Evolutionary conservation across 2,797 vertebrate genomes (phyloP), one percentile per base, ranked within the genome.

Genomic region (Todus mexicanus): DNA sequence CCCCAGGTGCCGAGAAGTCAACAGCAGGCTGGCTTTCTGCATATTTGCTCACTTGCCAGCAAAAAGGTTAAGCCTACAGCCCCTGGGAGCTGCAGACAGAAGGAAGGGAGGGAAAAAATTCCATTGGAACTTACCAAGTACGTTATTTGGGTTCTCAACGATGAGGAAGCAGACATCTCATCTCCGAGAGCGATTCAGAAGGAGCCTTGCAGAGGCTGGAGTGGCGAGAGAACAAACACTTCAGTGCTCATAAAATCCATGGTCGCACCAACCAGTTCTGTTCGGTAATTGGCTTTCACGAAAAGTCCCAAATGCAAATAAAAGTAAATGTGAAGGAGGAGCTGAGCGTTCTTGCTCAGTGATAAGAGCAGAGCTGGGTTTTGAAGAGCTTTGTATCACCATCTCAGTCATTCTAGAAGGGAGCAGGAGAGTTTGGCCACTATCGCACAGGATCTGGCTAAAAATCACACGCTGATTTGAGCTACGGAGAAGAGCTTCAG

Each of bases 61-160:
- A 26, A 33, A 91, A 72, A 80, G 1, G 3, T 71, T 75, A 26
- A 73, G 57, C 26, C 31, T 37, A 4, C 45, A 33, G 64, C 4
- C n/a, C 53, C 53, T 17, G n/a, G 25, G 64, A 81, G 35, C 33
- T 76, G 57, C 40, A 79, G 43, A 75, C 12, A 31, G 37, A 9
- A 68, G 10, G 3, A 5, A 14, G 3, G 2, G 11, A 9, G 1
- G 3, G 6, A 18, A 23, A 1, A 5, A 19, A 83, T 26, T 59
- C 64, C 50, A 27, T 1, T 51, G 42, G 16, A 27, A 40, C 23
- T 63, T 70, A 21, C 26, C 31, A 63, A 78, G 59, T 48, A 15
- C 5, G 78, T 35, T 53, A 29, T 25, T 60, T 40, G 37, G 8
- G 8, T n/a, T 57, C 87, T 50, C n/a, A n/a, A 89, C 77, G 57